A percentile compares a stretch with the other conserved stretches of the same genome.
phyloP scores from a whole-genome alignment of 2,797 vertebrate species.

The Macropodus opercularis region DNA sequence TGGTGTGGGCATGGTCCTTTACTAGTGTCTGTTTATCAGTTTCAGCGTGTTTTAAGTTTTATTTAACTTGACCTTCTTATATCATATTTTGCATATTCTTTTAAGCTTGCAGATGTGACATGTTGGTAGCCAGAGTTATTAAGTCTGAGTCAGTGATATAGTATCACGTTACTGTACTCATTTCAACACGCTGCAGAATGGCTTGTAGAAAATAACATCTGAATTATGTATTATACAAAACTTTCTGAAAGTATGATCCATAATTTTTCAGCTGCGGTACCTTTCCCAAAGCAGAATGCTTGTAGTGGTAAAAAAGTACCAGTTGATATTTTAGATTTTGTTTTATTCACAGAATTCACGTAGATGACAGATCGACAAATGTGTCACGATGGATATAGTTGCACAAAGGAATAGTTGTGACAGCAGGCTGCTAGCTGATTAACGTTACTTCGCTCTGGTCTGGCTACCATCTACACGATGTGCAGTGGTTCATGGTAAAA shows the following conservation, averaged over 20 bases:
- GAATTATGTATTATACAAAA: conserved; percentile 19
- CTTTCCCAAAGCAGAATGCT: conserved; percentile 24
- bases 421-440: conserved; percentile 13
- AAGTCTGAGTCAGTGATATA: conserved; percentile 15
- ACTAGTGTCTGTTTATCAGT: conserved; percentile 29
- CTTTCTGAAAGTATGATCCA: conserved; percentile 11
- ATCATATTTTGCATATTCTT: conserved; percentile 27
- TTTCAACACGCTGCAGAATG: conserved; percentile 15
- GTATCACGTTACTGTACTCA: conserved; percentile 2
- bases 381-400: conserved; percentile 6
- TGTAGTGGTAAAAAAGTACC: conserved; percentile 4
- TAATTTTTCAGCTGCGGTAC: conserved; percentile 20
- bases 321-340: conserved; percentile 8
- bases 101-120: conserved; percentile 21
- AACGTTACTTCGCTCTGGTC: conserved; percentile 45
- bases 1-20: conserved; percentile 68
- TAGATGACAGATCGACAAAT: conserved; percentile 10
- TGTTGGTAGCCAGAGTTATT: conserved; percentile 35
- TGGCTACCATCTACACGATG: conserved; percentile 30
- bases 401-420: conserved; percentile 17
- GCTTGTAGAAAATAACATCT: conserved; percentile 10
- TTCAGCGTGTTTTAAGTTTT: conserved; percentile 36
- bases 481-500: conserved; percentile 24
- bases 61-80: conserved; percentile 25
- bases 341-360: neutral